These are phyloP conservation scores for Sebastes vulpes DNA, from an alignment of 2,797 vertebrate genomes.

Conservation along the genomic window DNA sequence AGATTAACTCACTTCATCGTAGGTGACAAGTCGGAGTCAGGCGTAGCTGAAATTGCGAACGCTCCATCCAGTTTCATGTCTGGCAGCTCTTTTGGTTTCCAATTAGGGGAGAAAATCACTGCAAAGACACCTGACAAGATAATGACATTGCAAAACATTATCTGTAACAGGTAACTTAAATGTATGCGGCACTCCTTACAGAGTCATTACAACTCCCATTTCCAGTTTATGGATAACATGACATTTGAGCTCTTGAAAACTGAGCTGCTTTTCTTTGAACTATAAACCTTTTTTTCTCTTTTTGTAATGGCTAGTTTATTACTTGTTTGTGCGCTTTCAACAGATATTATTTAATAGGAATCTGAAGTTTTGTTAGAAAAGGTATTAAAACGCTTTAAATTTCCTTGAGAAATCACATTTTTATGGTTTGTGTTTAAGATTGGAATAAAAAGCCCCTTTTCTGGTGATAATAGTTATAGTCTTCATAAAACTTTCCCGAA, in stretches of 20 bases:
- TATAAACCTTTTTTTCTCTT: neutral
- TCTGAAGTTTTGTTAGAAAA: neutral
- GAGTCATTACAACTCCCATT: conserved; percentile 3
- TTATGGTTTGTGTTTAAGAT: neutral
- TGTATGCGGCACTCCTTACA: neutral
- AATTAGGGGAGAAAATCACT: conserved; percentile 42
- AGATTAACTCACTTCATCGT: neutral
- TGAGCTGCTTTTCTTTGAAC: neutral
- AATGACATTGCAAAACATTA: conserved; percentile 12
- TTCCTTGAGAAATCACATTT: neutral
- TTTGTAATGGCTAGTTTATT: neutral
- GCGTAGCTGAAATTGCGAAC: conserved; percentile 7
- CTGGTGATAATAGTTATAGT: neutral
- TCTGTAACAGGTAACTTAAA: conserved; percentile 15
- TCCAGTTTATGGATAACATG: conserved; percentile 1
- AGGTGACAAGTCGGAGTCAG: conserved; percentile 32
- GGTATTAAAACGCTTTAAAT: neutral
- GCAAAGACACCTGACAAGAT: conserved; percentile 38
- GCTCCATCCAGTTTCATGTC: conserved; percentile 24
- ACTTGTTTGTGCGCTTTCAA: conserved; percentile 20
- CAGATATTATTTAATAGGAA: neutral
- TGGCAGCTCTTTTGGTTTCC: conserved; percentile 42
- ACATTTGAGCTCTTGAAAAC: conserved; percentile 26
- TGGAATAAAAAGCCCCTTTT: neutral
- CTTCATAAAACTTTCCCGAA: neutral